phyloP scores from a whole-genome alignment of 2,888 invertebrate genomes.

The Anarsia innoxiella region DNA sequence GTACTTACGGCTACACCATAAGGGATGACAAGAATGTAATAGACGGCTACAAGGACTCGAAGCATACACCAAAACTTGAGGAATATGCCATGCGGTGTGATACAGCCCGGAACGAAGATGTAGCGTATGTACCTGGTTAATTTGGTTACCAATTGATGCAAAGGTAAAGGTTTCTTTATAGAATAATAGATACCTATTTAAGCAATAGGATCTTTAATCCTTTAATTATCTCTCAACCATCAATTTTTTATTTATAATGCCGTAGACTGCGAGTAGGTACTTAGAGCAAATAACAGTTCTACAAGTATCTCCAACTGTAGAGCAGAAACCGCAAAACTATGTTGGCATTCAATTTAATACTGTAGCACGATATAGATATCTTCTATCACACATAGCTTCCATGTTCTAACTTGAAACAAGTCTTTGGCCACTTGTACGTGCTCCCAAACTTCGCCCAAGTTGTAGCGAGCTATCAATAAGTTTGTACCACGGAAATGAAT shows the following conservation, averaged over 20 bases:
- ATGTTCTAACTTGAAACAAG: constrained; percentile 13
- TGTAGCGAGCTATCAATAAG: constrained; percentile 4
- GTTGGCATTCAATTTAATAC: background rate
- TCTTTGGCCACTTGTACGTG: constrained; percentile 11
- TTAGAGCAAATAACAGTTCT: no score
- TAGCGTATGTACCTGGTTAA: constrained; percentile 52
- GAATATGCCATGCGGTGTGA: constrained; percentile 65
- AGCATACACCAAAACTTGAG: constrained; percentile 59
- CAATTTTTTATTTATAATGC: no score
- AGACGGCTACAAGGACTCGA: constrained; percentile 44
- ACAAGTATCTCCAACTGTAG: no score
- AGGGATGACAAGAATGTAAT: constrained; percentile 49
- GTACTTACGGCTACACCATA: constrained; percentile 59
- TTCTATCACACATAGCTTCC: background rate
- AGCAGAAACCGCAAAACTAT: no score
- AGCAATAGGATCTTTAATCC: no score
- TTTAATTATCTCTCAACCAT: no score
- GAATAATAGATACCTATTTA: no score
- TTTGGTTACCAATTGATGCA: no score
- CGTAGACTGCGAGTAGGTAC: no score
- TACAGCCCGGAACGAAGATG: constrained; percentile 53
- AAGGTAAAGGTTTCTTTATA: no score
- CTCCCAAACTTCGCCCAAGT: constrained; percentile 3
- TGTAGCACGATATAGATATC: background rate
- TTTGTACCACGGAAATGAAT: no score